Conservation (phyloP, 1,140 invertebrate species). For the Apis cerana region DNA sequence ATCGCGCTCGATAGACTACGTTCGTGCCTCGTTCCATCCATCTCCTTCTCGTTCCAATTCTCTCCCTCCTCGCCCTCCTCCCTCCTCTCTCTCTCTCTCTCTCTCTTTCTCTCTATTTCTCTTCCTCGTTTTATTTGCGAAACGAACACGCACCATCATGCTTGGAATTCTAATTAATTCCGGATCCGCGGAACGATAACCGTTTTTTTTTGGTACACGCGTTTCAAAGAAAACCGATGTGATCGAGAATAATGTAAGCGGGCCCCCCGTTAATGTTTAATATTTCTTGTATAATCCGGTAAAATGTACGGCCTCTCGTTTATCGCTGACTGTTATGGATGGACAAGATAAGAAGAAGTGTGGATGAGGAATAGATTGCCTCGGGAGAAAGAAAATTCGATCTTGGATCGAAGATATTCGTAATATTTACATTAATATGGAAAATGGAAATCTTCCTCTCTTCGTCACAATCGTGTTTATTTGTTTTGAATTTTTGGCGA, state of each 20-base stretch:
- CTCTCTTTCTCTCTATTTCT: too few species aligned
- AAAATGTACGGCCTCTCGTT: not conserved
- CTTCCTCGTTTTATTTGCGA: not conserved
- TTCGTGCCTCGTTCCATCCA: not conserved
- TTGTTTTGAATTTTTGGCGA: too few species aligned
- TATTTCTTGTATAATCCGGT: not conserved
- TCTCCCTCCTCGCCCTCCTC: too few species aligned
- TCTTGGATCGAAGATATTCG: too few species aligned
- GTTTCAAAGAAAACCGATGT: not conserved
- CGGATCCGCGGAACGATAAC: slow-evolving; percentile 28
- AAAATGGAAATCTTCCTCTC: too few species aligned
- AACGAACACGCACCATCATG: slow-evolving; percentile 31
- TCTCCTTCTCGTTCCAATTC: not conserved
- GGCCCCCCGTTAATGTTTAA: not conserved
- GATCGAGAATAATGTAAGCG: slow-evolving; percentile 17
- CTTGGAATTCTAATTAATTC: slow-evolving; percentile 48
- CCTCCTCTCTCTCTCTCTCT: not conserved
- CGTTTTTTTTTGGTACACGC: slow-evolving; percentile 22
- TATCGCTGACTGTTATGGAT: not conserved
- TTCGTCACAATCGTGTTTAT: too few species aligned
- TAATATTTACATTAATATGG: too few species aligned
- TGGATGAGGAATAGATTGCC: too few species aligned
- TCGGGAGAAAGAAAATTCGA: too few species aligned
- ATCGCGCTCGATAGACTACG: slow-evolving; percentile 18
- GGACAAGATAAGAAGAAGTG: not conserved